Conservation (phyloP, 1,140 invertebrate genomes). For the Neelides sp. region DNA sequence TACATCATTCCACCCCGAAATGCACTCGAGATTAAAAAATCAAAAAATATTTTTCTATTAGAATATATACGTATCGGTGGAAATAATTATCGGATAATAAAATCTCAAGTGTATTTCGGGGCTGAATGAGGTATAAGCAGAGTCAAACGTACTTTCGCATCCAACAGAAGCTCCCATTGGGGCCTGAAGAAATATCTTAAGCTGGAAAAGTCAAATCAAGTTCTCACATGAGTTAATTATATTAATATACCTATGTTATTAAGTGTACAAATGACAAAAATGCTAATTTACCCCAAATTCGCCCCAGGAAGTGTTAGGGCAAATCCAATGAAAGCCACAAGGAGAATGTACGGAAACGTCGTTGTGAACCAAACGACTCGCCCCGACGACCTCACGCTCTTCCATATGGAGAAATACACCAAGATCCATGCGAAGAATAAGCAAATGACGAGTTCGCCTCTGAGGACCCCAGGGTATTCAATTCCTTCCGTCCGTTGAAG, state of each 20-base stretch:
- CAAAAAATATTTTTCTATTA: conserved; percentile 5
- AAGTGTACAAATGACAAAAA: no score
- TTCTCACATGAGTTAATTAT: no score
- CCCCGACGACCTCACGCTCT: conserved; percentile 74
- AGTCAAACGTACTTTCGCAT: conserved; percentile 51
- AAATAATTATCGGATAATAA: not conserved
- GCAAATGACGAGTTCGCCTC: conserved; percentile 75
- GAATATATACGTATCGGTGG: no score
- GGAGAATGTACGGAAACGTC: conserved; percentile 67
- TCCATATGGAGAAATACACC: conserved; percentile 86
- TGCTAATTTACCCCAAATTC: conserved; percentile 56
- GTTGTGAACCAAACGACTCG: conserved; percentile 71
- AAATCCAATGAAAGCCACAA: conserved; percentile 63
- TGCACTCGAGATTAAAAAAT: not conserved
- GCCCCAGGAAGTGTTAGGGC: conserved; percentile 70
- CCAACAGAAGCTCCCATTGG: conserved; percentile 66
- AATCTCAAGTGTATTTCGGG: not conserved
- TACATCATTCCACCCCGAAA: not conserved
- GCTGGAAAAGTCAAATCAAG: no score
- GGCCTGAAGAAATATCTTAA: conserved; percentile 73
- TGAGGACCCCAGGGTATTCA: conserved; percentile 60
- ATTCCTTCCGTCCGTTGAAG: conserved; percentile 68
- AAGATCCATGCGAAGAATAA: conserved; percentile 75
- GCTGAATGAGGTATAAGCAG: not conserved
- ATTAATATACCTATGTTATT: no score